These are phyloP conservation scores for Sinotaia quadrata DNA, from an alignment of 2,888 invertebrate genomes.

Conservation along the genomic window DNA sequence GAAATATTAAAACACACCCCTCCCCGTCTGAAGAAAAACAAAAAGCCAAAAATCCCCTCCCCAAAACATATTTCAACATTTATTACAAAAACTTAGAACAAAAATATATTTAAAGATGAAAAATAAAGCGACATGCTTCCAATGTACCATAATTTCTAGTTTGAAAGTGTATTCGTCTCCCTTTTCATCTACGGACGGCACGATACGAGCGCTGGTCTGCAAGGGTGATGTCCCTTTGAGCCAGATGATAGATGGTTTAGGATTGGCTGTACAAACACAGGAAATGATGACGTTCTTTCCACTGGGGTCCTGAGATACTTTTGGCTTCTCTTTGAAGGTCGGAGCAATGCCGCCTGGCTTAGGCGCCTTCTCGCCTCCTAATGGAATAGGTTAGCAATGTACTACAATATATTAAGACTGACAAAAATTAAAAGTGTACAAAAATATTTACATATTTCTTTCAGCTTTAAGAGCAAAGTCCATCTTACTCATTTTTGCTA, in stretches of 20 bases:
- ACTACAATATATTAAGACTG: too few species aligned
- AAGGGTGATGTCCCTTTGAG: constrained; percentile 89
- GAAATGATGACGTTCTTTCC: constrained; percentile 98
- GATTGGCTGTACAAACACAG: constrained; percentile 91
- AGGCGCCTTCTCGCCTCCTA: constrained; percentile 38
- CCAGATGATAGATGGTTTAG: constrained; percentile 95
- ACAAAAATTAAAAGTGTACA: too few species aligned
- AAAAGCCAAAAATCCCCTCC: too few species aligned
- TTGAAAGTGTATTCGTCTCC: constrained; percentile 91
- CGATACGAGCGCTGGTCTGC: constrained; percentile 86
- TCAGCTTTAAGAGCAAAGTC: too few species aligned
- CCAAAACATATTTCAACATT: neutral
- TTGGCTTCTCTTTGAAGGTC: constrained; percentile 97
- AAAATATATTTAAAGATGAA: too few species aligned
- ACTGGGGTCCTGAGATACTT: constrained; percentile 97
- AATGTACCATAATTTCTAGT: constrained; percentile 77
- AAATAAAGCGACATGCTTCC: too few species aligned
- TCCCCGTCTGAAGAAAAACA: too few species aligned
- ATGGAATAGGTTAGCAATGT: too few species aligned
- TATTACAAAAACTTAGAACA: neutral
- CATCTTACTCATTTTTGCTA: too few species aligned
- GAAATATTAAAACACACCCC: too few species aligned
- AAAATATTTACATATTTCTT: too few species aligned
- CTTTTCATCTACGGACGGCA: constrained; percentile 83
- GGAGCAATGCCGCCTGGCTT: constrained; percentile 78